Base-by-base conservation (phyloP, 2,888 invertebrate genomes). In the Listrodromus nycthemerus region DNA sequence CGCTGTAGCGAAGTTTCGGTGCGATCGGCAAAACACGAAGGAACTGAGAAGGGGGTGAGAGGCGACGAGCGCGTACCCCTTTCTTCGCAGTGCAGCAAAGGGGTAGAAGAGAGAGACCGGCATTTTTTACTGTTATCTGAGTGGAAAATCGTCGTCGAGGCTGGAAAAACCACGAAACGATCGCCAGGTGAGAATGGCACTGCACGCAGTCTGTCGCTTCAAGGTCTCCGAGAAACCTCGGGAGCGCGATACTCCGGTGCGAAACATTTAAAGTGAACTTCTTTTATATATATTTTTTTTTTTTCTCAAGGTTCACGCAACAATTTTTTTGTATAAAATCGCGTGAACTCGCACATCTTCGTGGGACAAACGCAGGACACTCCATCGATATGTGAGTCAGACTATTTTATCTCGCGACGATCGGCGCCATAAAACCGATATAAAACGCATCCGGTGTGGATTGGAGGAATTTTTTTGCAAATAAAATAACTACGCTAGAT, bases 151-250 rank as follows among this genome's bases (percentile, higher is more conserved):
- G 87, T 86, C 75, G 82, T 83, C 85, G 81, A 83, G 82, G 84
- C 81, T 82, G 85, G 84, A 85, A 86, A 90, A 91, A 90, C 90
- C 90, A 90, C 89, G 89, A 89, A 88, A 88, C 89, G 70, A 86
- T 84, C 78, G 84, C 84, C 90, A 91, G 90, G 89, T 92, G 91
- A 91, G 84, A 84, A 83, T 81, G 70, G 16, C 76, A 80, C 19
- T 65, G 84, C 81, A 58, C 69, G 77, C 91, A 92, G 92, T 92
- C 89, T 83, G 65, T 80, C 50, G 70, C 82, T 85, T 89, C 92
- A 92, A 93, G 92, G 92, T 91, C 90, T 88, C 74, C 86, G 86
- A 88, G 86, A 81, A 89, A 89, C 89, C 87, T 87, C 86, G 87
- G 84, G 85, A 86, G 81, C 75, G 76, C 78, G 48, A 67, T 52